Evolutionary conservation across 2,113 vertebrate species (phyloP).

Genomic region (Verasper variegatus): DNA sequence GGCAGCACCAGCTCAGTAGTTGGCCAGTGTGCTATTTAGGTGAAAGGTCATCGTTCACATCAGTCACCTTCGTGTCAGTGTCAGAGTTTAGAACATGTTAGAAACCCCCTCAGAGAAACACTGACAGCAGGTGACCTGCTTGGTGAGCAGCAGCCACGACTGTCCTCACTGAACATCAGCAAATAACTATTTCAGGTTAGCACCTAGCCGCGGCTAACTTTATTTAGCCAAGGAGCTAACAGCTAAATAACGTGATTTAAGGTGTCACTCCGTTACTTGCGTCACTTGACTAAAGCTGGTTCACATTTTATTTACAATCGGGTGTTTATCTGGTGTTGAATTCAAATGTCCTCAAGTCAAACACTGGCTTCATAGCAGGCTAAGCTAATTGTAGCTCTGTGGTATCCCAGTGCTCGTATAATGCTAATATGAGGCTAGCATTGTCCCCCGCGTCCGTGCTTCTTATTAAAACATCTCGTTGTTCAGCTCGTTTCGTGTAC

Average conservation of each 20-base stretch:
- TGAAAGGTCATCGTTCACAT: constrained; percentile 58
- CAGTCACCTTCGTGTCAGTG: constrained; percentile 20
- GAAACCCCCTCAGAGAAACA: not conserved
- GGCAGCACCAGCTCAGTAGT: not conserved
- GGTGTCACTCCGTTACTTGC: not conserved
- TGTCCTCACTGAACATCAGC: not conserved
- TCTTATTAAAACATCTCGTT: not conserved
- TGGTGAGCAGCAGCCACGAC: rapidly evolving
- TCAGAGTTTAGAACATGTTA: too few relatives aligned
- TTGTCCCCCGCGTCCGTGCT: rapidly evolving
- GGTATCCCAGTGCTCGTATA: not conserved
- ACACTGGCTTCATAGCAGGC: not conserved
- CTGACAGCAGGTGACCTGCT: rapidly evolving
- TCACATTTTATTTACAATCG: not conserved
- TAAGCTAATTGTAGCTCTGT: constrained; percentile 21
- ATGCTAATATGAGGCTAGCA: not conserved
- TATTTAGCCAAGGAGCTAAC: constrained; percentile 22
- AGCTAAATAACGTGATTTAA: not conserved
- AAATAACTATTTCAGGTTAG: not conserved
- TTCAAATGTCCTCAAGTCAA: not conserved
- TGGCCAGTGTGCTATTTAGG: constrained; percentile 35
- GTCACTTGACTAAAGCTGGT: not conserved
- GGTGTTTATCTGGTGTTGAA: not conserved
- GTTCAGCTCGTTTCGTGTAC: not conserved
- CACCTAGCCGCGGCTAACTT: not conserved